Conservation (phyloP, 2,888 invertebrate species). For the Gandaritis pyraliata region DNA sequence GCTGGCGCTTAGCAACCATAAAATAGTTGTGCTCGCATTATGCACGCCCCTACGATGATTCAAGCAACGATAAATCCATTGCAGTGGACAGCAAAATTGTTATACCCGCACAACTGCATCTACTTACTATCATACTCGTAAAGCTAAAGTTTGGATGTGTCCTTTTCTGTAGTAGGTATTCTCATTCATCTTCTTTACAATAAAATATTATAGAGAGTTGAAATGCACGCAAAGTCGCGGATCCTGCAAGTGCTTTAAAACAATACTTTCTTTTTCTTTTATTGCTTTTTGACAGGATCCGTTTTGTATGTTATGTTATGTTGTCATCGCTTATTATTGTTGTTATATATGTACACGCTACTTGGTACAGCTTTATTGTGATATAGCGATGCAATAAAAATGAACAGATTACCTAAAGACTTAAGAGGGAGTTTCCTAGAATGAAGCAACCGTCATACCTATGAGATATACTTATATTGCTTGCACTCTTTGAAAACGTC, state of each 20-base stretch:
- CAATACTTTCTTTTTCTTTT: constrained; percentile 5
- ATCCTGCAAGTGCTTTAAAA: not conserved
- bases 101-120: constrained; percentile 74
- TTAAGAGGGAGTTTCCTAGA: too few species aligned
- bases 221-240: not conserved
- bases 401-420: too few species aligned
- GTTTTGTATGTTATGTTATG: not conserved
- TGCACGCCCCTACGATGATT: constrained; percentile 81
- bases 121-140: constrained; percentile 58
- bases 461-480: too few species aligned
- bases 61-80: constrained; percentile 78
- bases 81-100: constrained; percentile 81
- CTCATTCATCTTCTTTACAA: too few species aligned
- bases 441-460: too few species aligned
- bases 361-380: not conserved
- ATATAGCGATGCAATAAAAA: too few species aligned
- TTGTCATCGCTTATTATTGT: not conserved
- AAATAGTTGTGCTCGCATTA: constrained; percentile 76
- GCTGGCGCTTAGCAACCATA: constrained; percentile 68
- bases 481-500: too few species aligned
- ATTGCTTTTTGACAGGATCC: constrained; percentile 2
- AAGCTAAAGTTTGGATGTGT: constrained; percentile 13
- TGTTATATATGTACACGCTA: not conserved
- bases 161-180: not conserved
- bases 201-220: too few species aligned